Percentiles rank a stretch among this genome's conserved stretches.
Conservation (phyloP, 2,888 invertebrate species). For the Lepidocyrtinus sp. region DNA sequence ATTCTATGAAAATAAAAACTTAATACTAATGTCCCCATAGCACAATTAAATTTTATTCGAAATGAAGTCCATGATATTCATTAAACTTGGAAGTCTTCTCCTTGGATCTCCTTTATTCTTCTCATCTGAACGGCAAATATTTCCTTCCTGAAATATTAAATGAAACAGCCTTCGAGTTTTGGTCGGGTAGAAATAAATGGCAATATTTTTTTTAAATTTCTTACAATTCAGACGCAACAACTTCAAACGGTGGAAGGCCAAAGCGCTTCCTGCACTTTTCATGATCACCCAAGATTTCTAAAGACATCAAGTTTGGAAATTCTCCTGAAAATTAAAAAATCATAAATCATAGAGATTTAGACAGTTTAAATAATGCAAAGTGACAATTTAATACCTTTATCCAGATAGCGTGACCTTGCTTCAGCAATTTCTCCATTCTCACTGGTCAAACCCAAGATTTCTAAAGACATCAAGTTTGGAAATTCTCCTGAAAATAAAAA, state of each 20-base stretch:
- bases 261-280: conserved; percentile 41
- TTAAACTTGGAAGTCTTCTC: no score
- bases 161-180: not conserved
- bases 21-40: no score
- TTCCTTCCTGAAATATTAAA: conserved; percentile 37
- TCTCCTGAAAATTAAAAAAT: conserved; percentile 25
- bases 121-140: conserved; percentile 53
- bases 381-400: conserved; percentile 46
- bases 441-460: conserved; percentile 39
- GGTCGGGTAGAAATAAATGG: conserved; percentile 4
- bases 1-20: no score
- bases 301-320: conserved; percentile 32
- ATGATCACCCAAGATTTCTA: conserved; percentile 41
- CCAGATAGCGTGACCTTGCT: conserved; percentile 36
- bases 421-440: conserved; percentile 21
- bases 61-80: no score
- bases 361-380: no score
- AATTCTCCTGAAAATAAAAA: conserved; percentile 15
- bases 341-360: no score
- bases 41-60: no score
- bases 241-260: conserved; percentile 51
- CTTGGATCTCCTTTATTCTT: conserved; percentile 39
- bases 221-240: conserved; percentile 45
- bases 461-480: conserved; percentile 37
- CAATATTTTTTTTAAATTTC: not conserved